Evolutionary conservation across 1,140 invertebrate species (phyloP), one percentile per base, ranked within the genome.

Genomic region (Drosophila asahinai): DNA sequence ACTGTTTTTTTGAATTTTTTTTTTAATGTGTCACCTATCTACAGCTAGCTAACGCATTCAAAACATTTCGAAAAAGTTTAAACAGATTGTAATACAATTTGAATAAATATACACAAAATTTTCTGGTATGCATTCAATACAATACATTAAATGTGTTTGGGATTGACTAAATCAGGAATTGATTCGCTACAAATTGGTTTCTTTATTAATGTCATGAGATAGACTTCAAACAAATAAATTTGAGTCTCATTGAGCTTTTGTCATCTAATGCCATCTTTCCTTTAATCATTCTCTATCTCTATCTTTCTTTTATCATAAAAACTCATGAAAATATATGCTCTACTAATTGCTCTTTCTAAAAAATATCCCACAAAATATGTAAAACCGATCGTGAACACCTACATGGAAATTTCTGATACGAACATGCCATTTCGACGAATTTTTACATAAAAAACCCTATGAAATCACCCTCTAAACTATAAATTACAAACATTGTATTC

Each of bases 291-390:
- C 17, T 66, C 30, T 62, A 59, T 76, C 61, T 76, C 40, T 71
- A 63, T 77, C 67, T 70, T 68, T 71, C 62, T 84, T 74, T 70
- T 78, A 68, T 51, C 82, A 65, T 74, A 67, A 80, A 80, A 92
- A 87, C 74, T 82, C 78, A 80, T 84, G 61, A 76, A 79, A 91
- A 80, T 80, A 83, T 75, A 81, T 77, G 62, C 71, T 82, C 77
- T 78, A 91, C 71, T 81, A 80, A 86, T 86, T 86, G 78, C 77
- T 80, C 72, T 80, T 43, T 40, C 36, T 67, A 57, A 66, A 60
- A 70, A 74, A 65, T 33, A 22, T 67, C 59, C 55, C 59, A 61
- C 48, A 81, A 75, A 68, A 42, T 59, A 71, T 72, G 61, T 76
- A 30, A 78, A 91, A 83, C 59, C 66, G 66, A 77, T 77, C 77